phyloP scores from a whole-genome alignment of 2,888 invertebrate species.

The Hirtodrosophila alboralis region DNA sequence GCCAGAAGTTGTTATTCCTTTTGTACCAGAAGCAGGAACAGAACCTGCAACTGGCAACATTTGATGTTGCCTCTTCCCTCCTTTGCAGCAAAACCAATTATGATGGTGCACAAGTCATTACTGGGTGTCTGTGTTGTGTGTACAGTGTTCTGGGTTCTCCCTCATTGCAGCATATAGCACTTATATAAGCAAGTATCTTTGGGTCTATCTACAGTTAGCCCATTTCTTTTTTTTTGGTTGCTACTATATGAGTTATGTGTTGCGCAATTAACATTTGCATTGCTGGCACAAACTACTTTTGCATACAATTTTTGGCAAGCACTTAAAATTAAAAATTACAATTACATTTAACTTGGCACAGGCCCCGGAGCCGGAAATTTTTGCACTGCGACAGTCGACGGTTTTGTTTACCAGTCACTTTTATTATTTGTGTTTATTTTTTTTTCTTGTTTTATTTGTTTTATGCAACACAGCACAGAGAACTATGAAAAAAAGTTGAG shows the following conservation, averaged over 20 bases:
- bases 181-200: constrained; percentile 19
- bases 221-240: constrained; percentile 1
- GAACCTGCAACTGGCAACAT: constrained; percentile 41
- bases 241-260: constrained; percentile 70
- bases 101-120: constrained; percentile 58
- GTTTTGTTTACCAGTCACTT: constrained; percentile 47
- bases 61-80: constrained; percentile 38
- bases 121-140: no score
- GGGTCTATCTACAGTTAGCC: neutral
- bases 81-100: constrained; percentile 50
- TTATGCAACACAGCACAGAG: constrained; percentile 1
- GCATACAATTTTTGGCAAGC: constrained; percentile 66
- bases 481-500: constrained; percentile 28
- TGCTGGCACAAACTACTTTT: constrained; percentile 69
- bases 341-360: constrained; percentile 74
- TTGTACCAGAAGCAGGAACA: constrained; percentile 22
- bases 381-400: constrained; percentile 54
- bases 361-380: constrained; percentile 38
- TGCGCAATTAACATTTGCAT: constrained; percentile 77
- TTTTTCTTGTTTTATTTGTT: neutral
- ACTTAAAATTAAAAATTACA: constrained; percentile 79
- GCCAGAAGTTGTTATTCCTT: constrained; percentile 14
- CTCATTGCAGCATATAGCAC: constrained; percentile 27
- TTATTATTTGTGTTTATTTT: constrained; percentile 1
- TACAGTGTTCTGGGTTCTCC: no score